Evolutionary conservation across 2,888 invertebrate species (phyloP), one percentile per base, ranked within the genome.

Genomic region (Drosophila bunnanda): DNA sequence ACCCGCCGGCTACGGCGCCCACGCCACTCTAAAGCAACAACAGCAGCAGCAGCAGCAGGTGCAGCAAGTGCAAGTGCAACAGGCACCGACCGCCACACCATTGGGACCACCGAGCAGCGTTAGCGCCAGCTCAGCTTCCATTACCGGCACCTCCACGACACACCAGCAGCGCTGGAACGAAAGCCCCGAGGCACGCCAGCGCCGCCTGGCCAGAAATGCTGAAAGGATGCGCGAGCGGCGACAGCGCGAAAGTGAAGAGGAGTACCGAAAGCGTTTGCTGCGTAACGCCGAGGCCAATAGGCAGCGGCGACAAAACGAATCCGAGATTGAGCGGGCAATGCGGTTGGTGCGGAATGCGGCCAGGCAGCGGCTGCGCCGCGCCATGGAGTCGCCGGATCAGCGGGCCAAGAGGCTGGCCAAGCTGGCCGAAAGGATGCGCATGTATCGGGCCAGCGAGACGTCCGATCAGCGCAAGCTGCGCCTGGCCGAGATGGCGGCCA

Each of bases 231-330:
- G 92, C 50, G 92, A 92, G 79, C 83, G 92, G 70, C 89, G 92
- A 73, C 90, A 91, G 73, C 91, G 92, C 56, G 92, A 92, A 86
- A 88, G 89, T 44, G 92, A 92, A 62, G 92, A 92, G 32, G 92
- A 92, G 74, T 92, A 92, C 67, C 91, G 92, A 8, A 91, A 91
- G 72, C 91, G 92, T 52, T 77, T 92, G 67, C 81, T 90, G 36
- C 91, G 92, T 52, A 92, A 92, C 79, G 92, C 92, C 17, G 92
- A 92, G 74, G 92, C 92, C 17, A 92, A 92, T 79, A 91, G 92
- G 32, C 81, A 91, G 76, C 89, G 92, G 20, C 87, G 92, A 7
- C 92, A 92, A 59, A 92, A 92, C 78, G 92, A 92, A 75, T 89
- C 89, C 8, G 92, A 85, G 20, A 91, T 92, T 74, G 92, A 92